A percentile compares a stretch with the other conserved stretches of the same genome.
Conservation (phyloP, 1,140 invertebrate species). For the Temnothorax longispinosus region DNA sequence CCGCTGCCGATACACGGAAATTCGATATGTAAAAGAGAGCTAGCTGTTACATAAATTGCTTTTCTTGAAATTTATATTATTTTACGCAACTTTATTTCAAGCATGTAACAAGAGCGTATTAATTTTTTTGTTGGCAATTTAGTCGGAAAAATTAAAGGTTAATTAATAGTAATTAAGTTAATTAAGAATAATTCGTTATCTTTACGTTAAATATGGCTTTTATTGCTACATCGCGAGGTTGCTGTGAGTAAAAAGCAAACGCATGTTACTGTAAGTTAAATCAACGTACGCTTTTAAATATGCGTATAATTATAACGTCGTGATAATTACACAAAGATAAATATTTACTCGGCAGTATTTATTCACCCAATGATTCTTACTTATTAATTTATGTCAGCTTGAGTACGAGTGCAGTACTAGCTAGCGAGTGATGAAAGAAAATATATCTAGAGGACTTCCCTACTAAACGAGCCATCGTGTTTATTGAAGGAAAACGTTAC, state of each 20-base stretch:
- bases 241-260: not conserved
- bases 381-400: slow-evolving; percentile 14
- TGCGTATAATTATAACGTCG: not conserved
- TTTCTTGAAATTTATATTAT: slow-evolving; percentile 1
- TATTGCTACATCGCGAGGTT: not conserved
- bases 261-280: not conserved
- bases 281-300: not conserved
- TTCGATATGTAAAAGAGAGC: not conserved
- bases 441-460: not conserved
- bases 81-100: not conserved
- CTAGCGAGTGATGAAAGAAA: not conserved
- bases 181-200: not conserved
- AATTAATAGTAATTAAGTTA: not conserved
- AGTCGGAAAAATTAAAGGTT: not conserved
- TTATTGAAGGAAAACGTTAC: slow-evolving; percentile 39
- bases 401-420: not conserved
- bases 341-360: not conserved
- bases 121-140: not conserved
- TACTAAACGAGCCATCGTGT: slow-evolving; percentile 7
- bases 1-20: not conserved
- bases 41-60: not conserved
- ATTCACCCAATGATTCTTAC: not conserved
- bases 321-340: not conserved
- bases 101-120: not conserved
- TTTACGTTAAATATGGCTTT: not conserved